Percentiles rank a stretch among this genome's conserved stretches.
phyloP scores from a whole-genome alignment of 2,888 invertebrate genomes.

The Litoditis marina region DNA sequence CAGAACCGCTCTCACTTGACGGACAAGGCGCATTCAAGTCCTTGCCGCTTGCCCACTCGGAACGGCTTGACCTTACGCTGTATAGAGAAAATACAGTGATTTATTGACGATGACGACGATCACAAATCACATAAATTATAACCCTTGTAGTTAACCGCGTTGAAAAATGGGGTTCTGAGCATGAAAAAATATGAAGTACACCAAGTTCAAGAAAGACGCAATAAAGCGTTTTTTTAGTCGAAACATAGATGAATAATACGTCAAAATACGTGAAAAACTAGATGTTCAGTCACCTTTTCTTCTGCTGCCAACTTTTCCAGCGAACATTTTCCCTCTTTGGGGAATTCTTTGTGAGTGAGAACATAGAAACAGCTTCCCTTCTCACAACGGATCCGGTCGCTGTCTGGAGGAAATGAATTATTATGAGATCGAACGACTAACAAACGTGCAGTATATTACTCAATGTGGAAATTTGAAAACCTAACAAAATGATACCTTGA shows the following conservation, averaged over 20 bases:
- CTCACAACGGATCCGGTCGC: constrained; percentile 6
- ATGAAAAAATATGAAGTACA: too few species aligned
- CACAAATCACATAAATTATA: neutral
- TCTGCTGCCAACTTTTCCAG: constrained; percentile 9
- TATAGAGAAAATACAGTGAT: neutral
- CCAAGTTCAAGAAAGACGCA: too few species aligned
- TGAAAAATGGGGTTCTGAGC: too few species aligned
- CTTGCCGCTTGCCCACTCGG: constrained; percentile 38
- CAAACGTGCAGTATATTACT: neutral
- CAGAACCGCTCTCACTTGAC: constrained; percentile 9
- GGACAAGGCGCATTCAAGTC: constrained; percentile 30
- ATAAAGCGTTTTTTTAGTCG: too few species aligned
- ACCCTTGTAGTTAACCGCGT: too few species aligned
- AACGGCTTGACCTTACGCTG: too few species aligned
- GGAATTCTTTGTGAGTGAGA: constrained; percentile 8
- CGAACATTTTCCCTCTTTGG: constrained; percentile 13
- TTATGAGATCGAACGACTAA: too few species aligned
- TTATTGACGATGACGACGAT: neutral
- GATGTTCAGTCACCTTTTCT: neutral
- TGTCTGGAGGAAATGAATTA: too few species aligned
- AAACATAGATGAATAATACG: too few species aligned
- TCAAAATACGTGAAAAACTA: too few species aligned
- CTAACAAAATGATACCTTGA: constrained; percentile 71
- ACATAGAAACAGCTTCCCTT: constrained; percentile 9
- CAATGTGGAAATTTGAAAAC: neutral